These are phyloP conservation scores for Athetis lepigone DNA, from an alignment of 2,888 invertebrate genomes.

Conservation along the genomic window DNA sequence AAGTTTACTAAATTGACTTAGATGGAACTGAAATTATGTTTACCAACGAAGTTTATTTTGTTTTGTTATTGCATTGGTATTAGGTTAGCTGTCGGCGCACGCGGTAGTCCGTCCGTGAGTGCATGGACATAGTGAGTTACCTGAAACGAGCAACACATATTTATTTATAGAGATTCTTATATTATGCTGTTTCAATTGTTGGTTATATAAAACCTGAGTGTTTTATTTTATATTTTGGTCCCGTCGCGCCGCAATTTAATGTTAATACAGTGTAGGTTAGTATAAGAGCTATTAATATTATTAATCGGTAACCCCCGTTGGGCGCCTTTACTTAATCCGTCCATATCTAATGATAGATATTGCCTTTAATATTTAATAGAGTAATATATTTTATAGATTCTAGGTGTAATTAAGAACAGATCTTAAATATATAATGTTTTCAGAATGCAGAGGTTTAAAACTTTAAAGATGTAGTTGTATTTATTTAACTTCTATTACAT, in stretches of 20 bases:
- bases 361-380: slow-evolving; percentile 91
- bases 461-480: slow-evolving; percentile 82
- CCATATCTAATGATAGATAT: slow-evolving; percentile 90
- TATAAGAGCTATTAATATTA: slow-evolving; percentile 86
- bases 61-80: slow-evolving; percentile 84
- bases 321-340: slow-evolving; percentile 91
- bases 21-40: slow-evolving; percentile 89
- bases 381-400: slow-evolving; percentile 90
- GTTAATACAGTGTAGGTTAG: slow-evolving; percentile 74
- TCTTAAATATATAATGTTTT: slow-evolving; percentile 85
- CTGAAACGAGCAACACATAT: slow-evolving; percentile 86
- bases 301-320: slow-evolving; percentile 89
- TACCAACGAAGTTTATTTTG: slow-evolving; percentile 88
- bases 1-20: slow-evolving; percentile 89
- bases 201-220: slow-evolving; percentile 80
- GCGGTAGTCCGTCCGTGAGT: slow-evolving; percentile 79
- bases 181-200: slow-evolving; percentile 86
- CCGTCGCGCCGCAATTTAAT: slow-evolving; percentile 81
- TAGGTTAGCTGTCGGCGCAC: slow-evolving; percentile 72
- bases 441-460: slow-evolving; percentile 85
- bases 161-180: slow-evolving; percentile 87
- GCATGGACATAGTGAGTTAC: slow-evolving; percentile 87
- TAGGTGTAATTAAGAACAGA: slow-evolving; percentile 84
- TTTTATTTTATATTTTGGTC: slow-evolving; percentile 76
- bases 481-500: slow-evolving; percentile 74